Evolutionary conservation across 2,797 vertebrate species (phyloP).

Genomic region (Phrynocephalus forsythii): DNA sequence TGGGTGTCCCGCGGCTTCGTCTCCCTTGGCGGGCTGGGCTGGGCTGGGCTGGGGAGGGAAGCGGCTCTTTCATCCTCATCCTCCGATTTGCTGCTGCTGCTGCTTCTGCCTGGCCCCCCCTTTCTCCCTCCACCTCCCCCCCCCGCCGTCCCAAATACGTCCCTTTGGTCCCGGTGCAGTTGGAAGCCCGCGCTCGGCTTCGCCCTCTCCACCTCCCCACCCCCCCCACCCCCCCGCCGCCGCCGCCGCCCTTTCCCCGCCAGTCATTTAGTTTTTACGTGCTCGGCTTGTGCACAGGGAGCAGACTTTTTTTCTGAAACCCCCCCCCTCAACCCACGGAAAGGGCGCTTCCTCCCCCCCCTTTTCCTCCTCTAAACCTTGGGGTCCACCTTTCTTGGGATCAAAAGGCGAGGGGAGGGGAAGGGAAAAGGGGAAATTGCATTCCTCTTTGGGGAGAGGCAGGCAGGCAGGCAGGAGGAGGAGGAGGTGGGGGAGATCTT

Average conservation of each 20-base stretch:
- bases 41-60: neutral
- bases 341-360: neutral
- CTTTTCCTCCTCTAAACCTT: neutral
- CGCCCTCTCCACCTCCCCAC: too few species aligned
- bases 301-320: too few species aligned
- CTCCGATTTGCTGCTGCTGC: neutral
- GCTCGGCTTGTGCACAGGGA: neutral
- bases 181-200: too few species aligned
- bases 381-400: neutral
- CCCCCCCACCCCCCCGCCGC: neutral
- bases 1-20: neutral
- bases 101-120: too few species aligned
- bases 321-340: too few species aligned
- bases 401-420: neutral
- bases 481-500: neutral
- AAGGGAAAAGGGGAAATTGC: neutral
- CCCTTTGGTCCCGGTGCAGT: neutral
- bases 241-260: neutral
- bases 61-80: neutral
- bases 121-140: too few species aligned
- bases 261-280: neutral
- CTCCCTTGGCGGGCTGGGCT: neutral
- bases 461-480: neutral
- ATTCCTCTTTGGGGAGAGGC: slow-evolving; percentile 34
- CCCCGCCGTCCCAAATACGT: too few species aligned